Conservation (phyloP, 2,888 invertebrate genomes). For the Sinelater perroti region DNA sequence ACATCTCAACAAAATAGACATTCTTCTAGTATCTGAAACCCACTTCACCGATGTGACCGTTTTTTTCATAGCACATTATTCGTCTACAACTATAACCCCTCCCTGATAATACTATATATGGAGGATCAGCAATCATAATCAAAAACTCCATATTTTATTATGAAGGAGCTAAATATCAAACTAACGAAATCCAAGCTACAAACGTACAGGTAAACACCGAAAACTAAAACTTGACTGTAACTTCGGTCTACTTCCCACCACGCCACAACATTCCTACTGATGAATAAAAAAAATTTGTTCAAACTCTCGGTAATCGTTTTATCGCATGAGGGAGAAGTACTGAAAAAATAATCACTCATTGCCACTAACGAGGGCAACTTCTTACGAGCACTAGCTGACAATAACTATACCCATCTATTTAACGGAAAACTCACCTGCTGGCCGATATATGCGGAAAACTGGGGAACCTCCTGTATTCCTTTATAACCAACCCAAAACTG, state of each 20-base stretch:
- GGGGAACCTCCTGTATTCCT: background rate
- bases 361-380: slow-evolving; percentile 15
- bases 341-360: slow-evolving; percentile 30
- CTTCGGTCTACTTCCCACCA: slow-evolving; percentile 14
- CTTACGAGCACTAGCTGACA: slow-evolving; percentile 9
- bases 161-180: slow-evolving; percentile 11
- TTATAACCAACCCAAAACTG: slow-evolving; percentile 19
- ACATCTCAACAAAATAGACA: slow-evolving; percentile 14
- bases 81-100: background rate
- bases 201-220: slow-evolving; percentile 11
- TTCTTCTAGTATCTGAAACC: slow-evolving; percentile 9
- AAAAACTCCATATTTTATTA: slow-evolving; percentile 11
- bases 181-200: slow-evolving; percentile 10
- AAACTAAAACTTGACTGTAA: slow-evolving; percentile 8
- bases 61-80: slow-evolving; percentile 10
- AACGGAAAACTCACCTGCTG: background rate
- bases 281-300: slow-evolving; percentile 24
- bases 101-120: slow-evolving; percentile 5
- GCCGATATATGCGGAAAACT: slow-evolving; percentile 4
- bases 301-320: slow-evolving; percentile 33
- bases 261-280: slow-evolving; percentile 2
- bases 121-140: slow-evolving; percentile 12
- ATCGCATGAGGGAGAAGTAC: slow-evolving; percentile 38
- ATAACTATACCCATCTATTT: slow-evolving; percentile 10
- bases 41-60: slow-evolving; percentile 6